phyloP scores from a whole-genome alignment of 2,113 vertebrate species.

The Psittacula cyanocephala region DNA sequence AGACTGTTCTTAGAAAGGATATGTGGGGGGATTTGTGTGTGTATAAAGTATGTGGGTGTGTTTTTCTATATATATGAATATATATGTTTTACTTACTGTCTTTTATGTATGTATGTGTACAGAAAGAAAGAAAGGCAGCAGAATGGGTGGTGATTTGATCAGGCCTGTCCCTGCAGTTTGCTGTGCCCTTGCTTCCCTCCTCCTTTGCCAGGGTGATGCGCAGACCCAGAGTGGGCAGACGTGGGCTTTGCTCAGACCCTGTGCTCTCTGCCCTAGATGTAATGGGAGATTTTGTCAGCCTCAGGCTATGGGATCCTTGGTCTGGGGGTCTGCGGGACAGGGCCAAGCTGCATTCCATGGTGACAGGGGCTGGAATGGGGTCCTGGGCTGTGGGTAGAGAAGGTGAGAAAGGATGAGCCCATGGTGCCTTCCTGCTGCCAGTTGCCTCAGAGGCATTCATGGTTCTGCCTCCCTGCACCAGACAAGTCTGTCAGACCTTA shows the following conservation, averaged over 20 bases:
- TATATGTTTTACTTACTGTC: not conserved
- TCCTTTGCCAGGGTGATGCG: not conserved
- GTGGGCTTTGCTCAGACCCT: not conserved
- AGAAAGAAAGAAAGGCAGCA: not conserved
- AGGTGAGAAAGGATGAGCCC: not conserved
- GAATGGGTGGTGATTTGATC: not conserved
- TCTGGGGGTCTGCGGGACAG: not conserved
- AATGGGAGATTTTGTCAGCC: not conserved
- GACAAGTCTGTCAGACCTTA: not conserved
- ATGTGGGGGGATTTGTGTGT: no score
- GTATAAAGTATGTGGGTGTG: not conserved
- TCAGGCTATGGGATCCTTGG: not conserved
- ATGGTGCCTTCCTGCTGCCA: not conserved
- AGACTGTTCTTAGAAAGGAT: not conserved
- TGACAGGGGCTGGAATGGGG: not conserved
- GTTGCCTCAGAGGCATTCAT: accelerated
- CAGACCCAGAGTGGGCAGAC: not conserved
- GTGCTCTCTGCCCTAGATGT: not conserved
- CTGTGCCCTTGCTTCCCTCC: not conserved
- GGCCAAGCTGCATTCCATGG: not conserved
- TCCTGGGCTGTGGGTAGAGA: not conserved
- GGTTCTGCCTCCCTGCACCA: not conserved
- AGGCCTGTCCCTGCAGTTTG: accelerated
- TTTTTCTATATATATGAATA: not conserved
- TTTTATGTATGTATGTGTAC: not conserved